These are phyloP conservation scores for Micronycteris hirsuta DNA, from an alignment of 2,113 vertebrate genomes.

Conservation along the genomic window DNA sequence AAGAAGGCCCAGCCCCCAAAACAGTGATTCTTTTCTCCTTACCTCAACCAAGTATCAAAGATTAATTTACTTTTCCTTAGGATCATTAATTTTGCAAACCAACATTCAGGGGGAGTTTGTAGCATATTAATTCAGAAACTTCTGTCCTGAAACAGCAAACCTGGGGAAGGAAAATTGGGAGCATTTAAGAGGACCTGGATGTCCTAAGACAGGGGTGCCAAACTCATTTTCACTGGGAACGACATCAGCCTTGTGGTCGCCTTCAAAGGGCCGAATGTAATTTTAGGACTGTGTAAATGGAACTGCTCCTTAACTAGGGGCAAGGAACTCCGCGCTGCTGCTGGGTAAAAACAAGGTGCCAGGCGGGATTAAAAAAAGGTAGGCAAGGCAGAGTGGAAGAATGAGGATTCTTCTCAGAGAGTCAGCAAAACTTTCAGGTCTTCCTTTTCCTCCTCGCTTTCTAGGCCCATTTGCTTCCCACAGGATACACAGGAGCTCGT, in stretches of 20 bases:
- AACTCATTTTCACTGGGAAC: too few relatives aligned
- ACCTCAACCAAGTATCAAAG: conserved; percentile 41
- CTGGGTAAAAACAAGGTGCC: too few relatives aligned
- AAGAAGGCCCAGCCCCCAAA: not conserved
- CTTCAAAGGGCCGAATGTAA: too few relatives aligned
- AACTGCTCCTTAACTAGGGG: too few relatives aligned
- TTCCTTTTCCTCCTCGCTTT: not conserved
- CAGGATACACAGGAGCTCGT: not conserved
- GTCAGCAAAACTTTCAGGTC: not conserved
- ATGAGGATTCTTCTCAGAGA: not conserved
- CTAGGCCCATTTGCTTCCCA: not conserved
- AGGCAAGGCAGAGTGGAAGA: not conserved
- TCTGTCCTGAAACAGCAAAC: conserved; percentile 42
- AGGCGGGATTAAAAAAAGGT: too few relatives aligned
- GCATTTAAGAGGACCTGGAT: not conserved
- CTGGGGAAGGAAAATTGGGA: conserved; percentile 16
- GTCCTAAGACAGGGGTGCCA: not conserved
- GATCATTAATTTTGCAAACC: conserved; percentile 66
- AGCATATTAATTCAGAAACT: conserved; percentile 40
- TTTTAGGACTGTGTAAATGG: too few relatives aligned
- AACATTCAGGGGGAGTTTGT: conserved; percentile 24
- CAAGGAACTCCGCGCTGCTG: too few relatives aligned
- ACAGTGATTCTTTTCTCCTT: conserved; percentile 35
- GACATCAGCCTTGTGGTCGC: too few relatives aligned
- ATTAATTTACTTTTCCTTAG: conserved; percentile 61